Percentiles rank a stretch among this genome's conserved stretches.
These are phyloP conservation scores for Galaxea fascicularis DNA, from an alignment of 92 coral and sea anemone genomes.

Conservation along the genomic window DNA sequence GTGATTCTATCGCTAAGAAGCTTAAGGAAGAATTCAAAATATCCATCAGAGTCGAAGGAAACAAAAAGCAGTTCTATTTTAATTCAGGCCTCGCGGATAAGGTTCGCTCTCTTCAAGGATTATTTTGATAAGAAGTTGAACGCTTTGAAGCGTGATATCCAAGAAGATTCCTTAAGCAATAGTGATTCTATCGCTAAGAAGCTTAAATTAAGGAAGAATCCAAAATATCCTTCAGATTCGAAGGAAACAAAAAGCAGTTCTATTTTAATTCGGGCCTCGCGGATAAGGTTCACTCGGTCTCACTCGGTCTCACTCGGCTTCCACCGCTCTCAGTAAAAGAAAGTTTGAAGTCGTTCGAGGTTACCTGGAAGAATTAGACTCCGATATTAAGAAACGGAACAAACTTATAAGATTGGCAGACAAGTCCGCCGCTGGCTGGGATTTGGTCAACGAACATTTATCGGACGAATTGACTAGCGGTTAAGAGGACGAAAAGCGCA, in stretches of 20 bases:
- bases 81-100: slow-evolving; percentile 32
- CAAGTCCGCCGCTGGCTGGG: too few relatives aligned
- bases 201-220: slow-evolving; percentile 42
- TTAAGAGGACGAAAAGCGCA: slow-evolving; percentile 55
- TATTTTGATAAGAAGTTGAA: too few relatives aligned
- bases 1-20: slow-evolving; percentile 23
- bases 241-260: slow-evolving; percentile 52
- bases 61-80: slow-evolving; percentile 42
- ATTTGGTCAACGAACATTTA: slow-evolving; percentile 47
- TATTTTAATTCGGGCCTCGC: slow-evolving; percentile 21
- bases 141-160: too few relatives aligned
- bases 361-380: slow-evolving; percentile 32
- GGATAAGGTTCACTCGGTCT: slow-evolving; percentile 25
- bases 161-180: too few relatives aligned
- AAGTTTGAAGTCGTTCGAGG: not conserved
- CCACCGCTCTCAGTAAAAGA: not conserved
- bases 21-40: slow-evolving; percentile 36
- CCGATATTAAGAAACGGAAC: not conserved
- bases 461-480: slow-evolving; percentile 59
- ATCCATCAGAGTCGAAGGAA: slow-evolving; percentile 41
- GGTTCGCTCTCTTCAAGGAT: too few relatives aligned
- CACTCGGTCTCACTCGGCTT: too few relatives aligned
- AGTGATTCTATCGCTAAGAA: slow-evolving; percentile 40
- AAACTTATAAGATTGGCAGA: slow-evolving; percentile 15
- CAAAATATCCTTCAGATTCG: slow-evolving; percentile 26